phyloP scores from a whole-genome alignment of 2,797 vertebrate species.

The Eurystomus glaucurus region DNA sequence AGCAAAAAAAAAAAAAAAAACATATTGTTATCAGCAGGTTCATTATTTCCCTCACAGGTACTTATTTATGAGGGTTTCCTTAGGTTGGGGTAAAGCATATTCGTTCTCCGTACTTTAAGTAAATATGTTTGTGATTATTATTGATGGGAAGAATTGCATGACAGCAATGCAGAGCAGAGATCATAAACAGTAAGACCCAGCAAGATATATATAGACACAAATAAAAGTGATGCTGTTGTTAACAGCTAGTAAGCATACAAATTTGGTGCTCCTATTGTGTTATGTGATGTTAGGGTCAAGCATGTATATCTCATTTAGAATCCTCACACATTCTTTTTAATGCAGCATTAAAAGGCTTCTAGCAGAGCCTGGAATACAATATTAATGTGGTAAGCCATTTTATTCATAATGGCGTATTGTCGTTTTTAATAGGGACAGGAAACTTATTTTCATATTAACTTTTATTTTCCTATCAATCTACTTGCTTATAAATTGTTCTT shows the following conservation, averaged over 20 bases:
- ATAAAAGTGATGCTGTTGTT: neutral
- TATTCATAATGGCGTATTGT: neutral
- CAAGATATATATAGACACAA: neutral
- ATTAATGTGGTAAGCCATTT: slow-evolving; percentile 33
- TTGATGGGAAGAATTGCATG: slow-evolving; percentile 42
- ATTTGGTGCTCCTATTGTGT: neutral
- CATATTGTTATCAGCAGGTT: slow-evolving; percentile 24
- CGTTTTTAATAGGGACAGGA: slow-evolving; percentile 32
- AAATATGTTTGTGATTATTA: slow-evolving; percentile 41
- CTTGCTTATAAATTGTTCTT: neutral
- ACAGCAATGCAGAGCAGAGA: slow-evolving; percentile 19
- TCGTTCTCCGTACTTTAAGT: neutral
- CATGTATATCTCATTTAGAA: neutral
- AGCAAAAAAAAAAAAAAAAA: slow-evolving; percentile 10
- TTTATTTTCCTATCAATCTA: neutral
- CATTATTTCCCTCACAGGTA: slow-evolving; percentile 26
- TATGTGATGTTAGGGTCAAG: slow-evolving; percentile 10
- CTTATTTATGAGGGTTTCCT: slow-evolving; percentile 34
- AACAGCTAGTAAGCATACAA: neutral
- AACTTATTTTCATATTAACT: neutral
- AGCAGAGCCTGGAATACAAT: neutral
- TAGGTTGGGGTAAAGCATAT: neutral
- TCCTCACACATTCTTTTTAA: neutral
- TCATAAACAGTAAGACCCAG: slow-evolving; percentile 22
- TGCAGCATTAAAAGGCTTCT: slow-evolving; percentile 1